phyloP scores from a whole-genome alignment of 53 echinoderm and acorn worm genomes.

The Paracentrotus lividus region DNA sequence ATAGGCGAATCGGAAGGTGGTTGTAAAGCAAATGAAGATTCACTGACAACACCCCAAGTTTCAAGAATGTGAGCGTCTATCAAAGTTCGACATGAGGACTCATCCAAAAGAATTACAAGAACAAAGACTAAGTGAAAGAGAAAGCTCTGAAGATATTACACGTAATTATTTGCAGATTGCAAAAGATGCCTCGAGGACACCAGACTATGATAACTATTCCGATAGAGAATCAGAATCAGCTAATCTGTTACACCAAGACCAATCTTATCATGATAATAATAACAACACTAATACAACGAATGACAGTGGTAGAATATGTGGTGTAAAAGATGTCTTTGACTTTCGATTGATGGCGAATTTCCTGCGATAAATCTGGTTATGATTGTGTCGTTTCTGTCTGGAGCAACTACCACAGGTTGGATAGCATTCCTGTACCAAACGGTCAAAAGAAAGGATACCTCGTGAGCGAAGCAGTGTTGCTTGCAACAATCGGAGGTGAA shows the following conservation, averaged over 20 bases:
- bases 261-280: too few relatives aligned
- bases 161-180: neutral
- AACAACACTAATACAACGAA: neutral
- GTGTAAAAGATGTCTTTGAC: neutral
- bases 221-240: neutral
- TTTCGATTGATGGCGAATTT: constrained; percentile 7
- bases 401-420: constrained; percentile 23
- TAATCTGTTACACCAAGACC: neutral
- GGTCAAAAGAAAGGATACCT: neutral
- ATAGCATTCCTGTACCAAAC: neutral
- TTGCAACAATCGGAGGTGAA: constrained; percentile 21
- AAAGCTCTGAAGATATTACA: neutral
- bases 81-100: neutral
- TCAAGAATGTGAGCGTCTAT: neutral
- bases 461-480: neutral
- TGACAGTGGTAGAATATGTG: neutral
- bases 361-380: neutral
- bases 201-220: neutral
- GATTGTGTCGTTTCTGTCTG: neutral
- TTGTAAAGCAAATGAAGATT: neutral
- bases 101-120: neutral
- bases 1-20: neutral
- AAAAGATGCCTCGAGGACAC: neutral
- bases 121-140: neutral
- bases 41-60: neutral